Evolutionary conservation across 2,888 invertebrate genomes (phyloP).

Genomic region (Anarsia innoxiella): DNA sequence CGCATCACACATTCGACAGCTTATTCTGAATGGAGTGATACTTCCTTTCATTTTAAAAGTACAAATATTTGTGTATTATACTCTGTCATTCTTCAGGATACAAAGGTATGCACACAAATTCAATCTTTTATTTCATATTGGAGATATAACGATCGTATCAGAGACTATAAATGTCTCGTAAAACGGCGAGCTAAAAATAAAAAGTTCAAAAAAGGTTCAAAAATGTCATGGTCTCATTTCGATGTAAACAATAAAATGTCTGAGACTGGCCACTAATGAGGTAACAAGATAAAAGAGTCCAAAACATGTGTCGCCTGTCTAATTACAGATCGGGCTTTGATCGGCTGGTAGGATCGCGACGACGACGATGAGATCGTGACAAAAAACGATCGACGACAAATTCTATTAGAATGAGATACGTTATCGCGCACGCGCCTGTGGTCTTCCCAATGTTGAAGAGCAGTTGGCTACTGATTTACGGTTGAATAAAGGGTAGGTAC

Average conservation of each 20-base stretch:
- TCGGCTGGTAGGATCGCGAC: slow-evolving; percentile 36
- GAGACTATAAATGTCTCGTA: slow-evolving; percentile 13
- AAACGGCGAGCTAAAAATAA: slow-evolving; percentile 20
- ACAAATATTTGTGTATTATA: slow-evolving; percentile 20
- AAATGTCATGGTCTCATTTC: slow-evolving; percentile 23
- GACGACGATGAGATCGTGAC: slow-evolving; percentile 28
- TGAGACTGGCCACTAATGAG: slow-evolving; percentile 45
- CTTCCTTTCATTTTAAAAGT: slow-evolving; percentile 40
- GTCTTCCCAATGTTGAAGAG: too few species aligned
- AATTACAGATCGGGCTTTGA: slow-evolving; percentile 69
- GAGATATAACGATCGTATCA: slow-evolving; percentile 12
- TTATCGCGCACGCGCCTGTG: slow-evolving; percentile 48
- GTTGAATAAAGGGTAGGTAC: too few species aligned
- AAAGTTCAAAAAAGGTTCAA: slow-evolving; percentile 13
- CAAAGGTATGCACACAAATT: slow-evolving; percentile 8
- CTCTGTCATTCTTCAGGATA: slow-evolving; percentile 4
- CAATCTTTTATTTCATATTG: slow-evolving; percentile 7
- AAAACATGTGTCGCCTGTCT: slow-evolving; percentile 69
- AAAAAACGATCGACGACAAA: slow-evolving; percentile 59
- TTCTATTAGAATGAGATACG: slow-evolving; percentile 52
- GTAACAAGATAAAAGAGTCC: slow-evolving; percentile 54
- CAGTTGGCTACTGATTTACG: too few species aligned
- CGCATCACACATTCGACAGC: slow-evolving; percentile 40
- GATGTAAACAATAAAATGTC: slow-evolving; percentile 36
- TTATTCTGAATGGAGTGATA: slow-evolving; percentile 48